Evolutionary conservation across 1,140 invertebrate species (phyloP).

Genomic region (Hypothenemus hampei): DNA sequence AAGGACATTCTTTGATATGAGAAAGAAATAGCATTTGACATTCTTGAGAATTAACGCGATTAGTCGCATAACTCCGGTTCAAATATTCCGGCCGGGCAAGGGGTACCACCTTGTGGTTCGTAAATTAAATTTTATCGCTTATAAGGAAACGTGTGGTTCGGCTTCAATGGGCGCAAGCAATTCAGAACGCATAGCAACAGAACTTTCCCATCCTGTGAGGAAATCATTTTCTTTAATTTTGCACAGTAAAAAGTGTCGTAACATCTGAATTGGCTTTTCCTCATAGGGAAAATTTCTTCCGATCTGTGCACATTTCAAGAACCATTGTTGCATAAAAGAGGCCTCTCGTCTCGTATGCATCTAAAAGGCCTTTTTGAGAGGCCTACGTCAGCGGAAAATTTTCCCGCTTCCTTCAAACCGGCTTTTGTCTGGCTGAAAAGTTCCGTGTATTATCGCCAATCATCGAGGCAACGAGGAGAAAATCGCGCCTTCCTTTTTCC

Average conservation of each 20-base stretch:
- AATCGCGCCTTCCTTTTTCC: no score
- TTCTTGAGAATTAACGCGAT: no score
- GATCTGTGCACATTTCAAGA: constrained; percentile 7
- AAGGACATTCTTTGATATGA: no score
- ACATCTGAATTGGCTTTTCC: neutral
- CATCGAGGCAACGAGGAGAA: constrained; percentile 9
- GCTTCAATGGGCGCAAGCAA: neutral
- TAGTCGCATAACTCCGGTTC: neutral
- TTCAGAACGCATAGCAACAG: no score
- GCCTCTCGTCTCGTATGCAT: constrained; percentile 7
- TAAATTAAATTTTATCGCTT: neutral
- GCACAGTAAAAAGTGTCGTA: no score
- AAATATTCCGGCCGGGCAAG: neutral
- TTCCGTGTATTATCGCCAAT: constrained; percentile 15
- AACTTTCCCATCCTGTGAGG: no score
- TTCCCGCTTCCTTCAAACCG: neutral
- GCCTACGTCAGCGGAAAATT: constrained; percentile 21
- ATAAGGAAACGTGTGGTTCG: neutral
- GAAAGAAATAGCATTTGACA: no score
- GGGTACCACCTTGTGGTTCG: neutral
- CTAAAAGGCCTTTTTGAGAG: constrained; percentile 17
- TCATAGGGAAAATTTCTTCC: neutral
- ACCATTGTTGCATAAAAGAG: constrained; percentile 11
- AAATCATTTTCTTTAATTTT: no score
- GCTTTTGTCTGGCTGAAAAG: constrained; percentile 14